A percentile compares a stretch with the other conserved stretches of the same genome.
Evolutionary conservation across 2,113 vertebrate genomes (phyloP).

Genomic region (Grus americana): DNA sequence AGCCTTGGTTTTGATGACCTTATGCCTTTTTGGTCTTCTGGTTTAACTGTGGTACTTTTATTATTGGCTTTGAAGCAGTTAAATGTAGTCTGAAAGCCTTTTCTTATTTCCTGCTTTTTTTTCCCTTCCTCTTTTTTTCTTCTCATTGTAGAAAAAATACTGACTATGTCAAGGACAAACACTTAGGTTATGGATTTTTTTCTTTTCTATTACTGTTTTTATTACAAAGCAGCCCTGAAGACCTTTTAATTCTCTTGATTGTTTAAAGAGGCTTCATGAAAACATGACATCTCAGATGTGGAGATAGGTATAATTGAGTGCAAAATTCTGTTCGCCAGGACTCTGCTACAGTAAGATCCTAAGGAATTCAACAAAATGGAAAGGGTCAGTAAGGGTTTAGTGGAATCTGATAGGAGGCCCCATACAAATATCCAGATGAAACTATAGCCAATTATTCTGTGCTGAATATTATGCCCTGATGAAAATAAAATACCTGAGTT

Average conservation of each 20-base stretch:
- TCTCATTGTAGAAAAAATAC: constrained; percentile 53
- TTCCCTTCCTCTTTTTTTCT: background rate
- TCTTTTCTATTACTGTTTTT: constrained; percentile 49
- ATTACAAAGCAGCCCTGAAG: constrained; percentile 53
- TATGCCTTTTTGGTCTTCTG: constrained; percentile 56
- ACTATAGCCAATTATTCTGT: constrained; percentile 68
- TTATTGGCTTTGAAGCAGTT: constrained; percentile 57
- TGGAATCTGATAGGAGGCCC: constrained; percentile 72
- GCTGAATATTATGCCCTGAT: constrained; percentile 61
- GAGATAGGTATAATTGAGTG: constrained; percentile 64
- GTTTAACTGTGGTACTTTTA: constrained; percentile 39
- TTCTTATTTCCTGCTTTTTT: constrained; percentile 28
- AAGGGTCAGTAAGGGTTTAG: constrained; percentile 71
- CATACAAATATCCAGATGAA: constrained; percentile 66
- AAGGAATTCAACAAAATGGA: constrained; percentile 56
- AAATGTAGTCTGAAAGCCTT: constrained; percentile 60
- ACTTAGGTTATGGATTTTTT: constrained; percentile 38
- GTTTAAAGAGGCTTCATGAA: constrained; percentile 66
- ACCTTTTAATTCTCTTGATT: constrained; percentile 74
- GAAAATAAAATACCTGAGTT: constrained; percentile 72
- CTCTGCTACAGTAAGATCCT: constrained; percentile 29
- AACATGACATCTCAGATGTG: constrained; percentile 60
- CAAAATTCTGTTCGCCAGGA: constrained; percentile 48
- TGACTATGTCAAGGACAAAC: constrained; percentile 62
- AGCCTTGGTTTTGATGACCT: constrained; percentile 60